These are phyloP conservation scores for Drosophila mettleri DNA, from an alignment of 2,888 invertebrate genomes.

Conservation along the genomic window DNA sequence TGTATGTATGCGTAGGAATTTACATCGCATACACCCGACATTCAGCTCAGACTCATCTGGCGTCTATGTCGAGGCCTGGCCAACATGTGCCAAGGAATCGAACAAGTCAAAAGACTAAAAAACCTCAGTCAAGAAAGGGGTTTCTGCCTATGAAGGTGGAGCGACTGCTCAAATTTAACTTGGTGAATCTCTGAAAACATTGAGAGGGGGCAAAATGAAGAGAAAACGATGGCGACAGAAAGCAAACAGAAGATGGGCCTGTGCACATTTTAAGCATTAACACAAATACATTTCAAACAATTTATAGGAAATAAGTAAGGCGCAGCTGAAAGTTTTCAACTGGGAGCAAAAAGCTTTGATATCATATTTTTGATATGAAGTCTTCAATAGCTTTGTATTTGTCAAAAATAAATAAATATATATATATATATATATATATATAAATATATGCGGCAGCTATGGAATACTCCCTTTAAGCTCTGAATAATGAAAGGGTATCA, in stretches of 20 bases:
- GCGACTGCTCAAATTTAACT: constrained; percentile 68
- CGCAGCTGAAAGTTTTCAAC: background rate
- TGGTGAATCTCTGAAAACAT: constrained; percentile 70
- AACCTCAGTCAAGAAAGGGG: constrained; percentile 46
- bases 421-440: background rate
- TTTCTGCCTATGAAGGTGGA: constrained; percentile 24
- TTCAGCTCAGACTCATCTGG: constrained; percentile 63
- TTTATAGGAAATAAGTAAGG: constrained; percentile 17
- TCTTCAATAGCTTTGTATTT: no score
- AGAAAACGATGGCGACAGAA: constrained; percentile 1
- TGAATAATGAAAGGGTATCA: background rate
- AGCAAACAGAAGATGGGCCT: constrained; percentile 14
- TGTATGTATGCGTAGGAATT: constrained; percentile 66
- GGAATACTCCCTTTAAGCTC: background rate
- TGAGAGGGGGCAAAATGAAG: constrained; percentile 6
- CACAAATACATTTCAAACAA: constrained; percentile 56
- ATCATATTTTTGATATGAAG: background rate
- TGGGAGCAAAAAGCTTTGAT: background rate
- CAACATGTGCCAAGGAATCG: constrained; percentile 71
- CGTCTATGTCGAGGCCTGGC: constrained; percentile 66
- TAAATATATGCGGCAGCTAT: background rate
- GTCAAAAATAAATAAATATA: background rate
- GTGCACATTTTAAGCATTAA: constrained; percentile 31
- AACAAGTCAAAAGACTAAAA: constrained; percentile 49
- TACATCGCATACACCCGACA: constrained; percentile 47